Evolutionary conservation across 2,113 vertebrate genomes (phyloP).

Genomic region (Labeo catla): DNA sequence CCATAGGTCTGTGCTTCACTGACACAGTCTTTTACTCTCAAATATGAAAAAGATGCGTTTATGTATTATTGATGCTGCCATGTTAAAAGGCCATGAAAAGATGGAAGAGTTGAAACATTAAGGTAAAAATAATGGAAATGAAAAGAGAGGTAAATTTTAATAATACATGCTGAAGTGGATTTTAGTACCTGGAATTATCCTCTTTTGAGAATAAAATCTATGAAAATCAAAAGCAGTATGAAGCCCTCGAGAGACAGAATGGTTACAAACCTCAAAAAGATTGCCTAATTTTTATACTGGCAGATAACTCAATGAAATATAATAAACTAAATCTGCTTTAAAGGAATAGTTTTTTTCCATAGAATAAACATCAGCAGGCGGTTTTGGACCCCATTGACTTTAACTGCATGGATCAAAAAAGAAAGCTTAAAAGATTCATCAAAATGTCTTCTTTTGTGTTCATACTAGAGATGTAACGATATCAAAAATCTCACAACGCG

Average conservation of each 20-base stretch:
- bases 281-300: neutral
- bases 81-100: constrained; percentile 8
- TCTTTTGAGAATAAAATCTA: constrained; percentile 7
- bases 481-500: no score
- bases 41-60: neutral
- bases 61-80: constrained; percentile 22
- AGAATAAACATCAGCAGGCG: neutral
- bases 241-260: neutral
- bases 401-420: neutral
- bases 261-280: neutral
- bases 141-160: constrained; percentile 19
- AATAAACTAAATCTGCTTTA: neutral
- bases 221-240: neutral
- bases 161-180: constrained; percentile 35
- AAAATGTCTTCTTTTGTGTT: neutral
- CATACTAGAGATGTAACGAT: neutral
- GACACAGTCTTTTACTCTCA: neutral
- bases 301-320: no score
- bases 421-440: neutral
- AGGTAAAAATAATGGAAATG: constrained; percentile 20
- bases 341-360: neutral
- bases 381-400: neutral
- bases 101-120: neutral
- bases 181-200: neutral
- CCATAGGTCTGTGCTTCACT: neutral